phyloP scores from a whole-genome alignment of 2,113 vertebrate genomes.

The Lepisosteus osseus region DNA sequence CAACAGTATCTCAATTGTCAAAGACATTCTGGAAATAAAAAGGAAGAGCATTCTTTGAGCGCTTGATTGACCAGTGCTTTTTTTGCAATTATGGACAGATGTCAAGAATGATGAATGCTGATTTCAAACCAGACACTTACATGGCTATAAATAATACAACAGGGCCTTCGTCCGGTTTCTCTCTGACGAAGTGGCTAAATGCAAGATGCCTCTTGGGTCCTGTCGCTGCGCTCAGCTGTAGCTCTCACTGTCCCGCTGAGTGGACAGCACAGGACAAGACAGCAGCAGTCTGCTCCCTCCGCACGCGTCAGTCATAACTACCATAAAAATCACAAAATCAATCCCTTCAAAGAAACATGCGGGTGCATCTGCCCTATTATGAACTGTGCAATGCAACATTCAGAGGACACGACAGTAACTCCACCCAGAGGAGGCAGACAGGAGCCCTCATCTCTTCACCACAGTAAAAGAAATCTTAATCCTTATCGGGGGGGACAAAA shows the following conservation, averaged over 20 bases:
- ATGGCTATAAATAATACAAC: neutral
- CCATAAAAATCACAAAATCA: constrained; percentile 51
- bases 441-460: neutral
- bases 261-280: neutral
- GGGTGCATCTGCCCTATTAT: constrained; percentile 56
- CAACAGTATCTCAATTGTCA: too few species aligned
- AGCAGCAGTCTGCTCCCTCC: constrained; percentile 10
- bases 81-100: constrained; percentile 9
- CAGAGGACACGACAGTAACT: too few species aligned
- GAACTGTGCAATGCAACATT: constrained; percentile 46
- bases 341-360: constrained; percentile 58
- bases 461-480: neutral
- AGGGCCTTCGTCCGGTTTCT: neutral
- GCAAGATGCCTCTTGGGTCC: neutral
- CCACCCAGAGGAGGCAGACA: neutral
- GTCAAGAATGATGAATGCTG: constrained; percentile 14
- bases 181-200: constrained; percentile 2
- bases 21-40: too few species aligned
- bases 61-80: neutral
- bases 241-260: neutral
- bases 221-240: too few species aligned
- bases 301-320: constrained; percentile 39
- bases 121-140: neutral
- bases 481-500: too few species aligned
- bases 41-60: too few species aligned